Evolutionary conservation across 2,888 invertebrate genomes (phyloP).

Genomic region (Agelastica alni): DNA sequence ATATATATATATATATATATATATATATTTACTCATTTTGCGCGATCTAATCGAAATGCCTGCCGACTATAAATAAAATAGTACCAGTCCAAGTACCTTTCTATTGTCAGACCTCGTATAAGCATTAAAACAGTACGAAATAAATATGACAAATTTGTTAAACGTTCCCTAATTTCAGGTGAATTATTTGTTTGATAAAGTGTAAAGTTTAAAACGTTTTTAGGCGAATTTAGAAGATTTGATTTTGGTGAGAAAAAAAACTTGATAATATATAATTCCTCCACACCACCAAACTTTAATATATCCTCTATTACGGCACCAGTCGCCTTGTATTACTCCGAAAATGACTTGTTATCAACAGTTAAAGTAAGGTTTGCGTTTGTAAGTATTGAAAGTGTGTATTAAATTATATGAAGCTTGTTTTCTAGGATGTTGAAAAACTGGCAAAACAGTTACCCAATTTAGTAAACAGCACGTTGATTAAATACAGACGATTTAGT

Average conservation of each 20-base stretch:
- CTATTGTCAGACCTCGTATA: too few species aligned
- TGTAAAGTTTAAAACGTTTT: too few species aligned
- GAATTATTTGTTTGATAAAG: too few species aligned
- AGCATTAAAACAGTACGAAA: too few species aligned
- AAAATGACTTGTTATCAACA: constrained; percentile 31
- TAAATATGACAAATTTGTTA: too few species aligned
- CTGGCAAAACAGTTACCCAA: constrained; percentile 18
- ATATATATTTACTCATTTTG: too few species aligned
- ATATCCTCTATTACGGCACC: constrained; percentile 23
- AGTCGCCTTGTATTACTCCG: constrained; percentile 26
- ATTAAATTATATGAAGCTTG: background rate
- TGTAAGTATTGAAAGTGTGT: too few species aligned
- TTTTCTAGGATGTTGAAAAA: constrained; percentile 22
- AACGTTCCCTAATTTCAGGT: too few species aligned
- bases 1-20: too few species aligned
- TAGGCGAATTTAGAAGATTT: constrained; percentile 20
- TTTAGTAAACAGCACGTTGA: constrained; percentile 10
- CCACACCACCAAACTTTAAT: constrained; percentile 14
- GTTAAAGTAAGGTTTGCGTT: constrained; percentile 24
- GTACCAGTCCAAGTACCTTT: too few species aligned
- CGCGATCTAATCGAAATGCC: too few species aligned
- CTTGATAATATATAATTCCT: constrained; percentile 8
- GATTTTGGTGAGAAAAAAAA: constrained; percentile 17
- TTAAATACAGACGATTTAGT: constrained; percentile 29
- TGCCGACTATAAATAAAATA: too few species aligned